Evolutionary conservation across 2,797 vertebrate genomes (phyloP), one percentile per base, ranked within the genome.

Genomic region (Tachyglossus aculeatus): DNA sequence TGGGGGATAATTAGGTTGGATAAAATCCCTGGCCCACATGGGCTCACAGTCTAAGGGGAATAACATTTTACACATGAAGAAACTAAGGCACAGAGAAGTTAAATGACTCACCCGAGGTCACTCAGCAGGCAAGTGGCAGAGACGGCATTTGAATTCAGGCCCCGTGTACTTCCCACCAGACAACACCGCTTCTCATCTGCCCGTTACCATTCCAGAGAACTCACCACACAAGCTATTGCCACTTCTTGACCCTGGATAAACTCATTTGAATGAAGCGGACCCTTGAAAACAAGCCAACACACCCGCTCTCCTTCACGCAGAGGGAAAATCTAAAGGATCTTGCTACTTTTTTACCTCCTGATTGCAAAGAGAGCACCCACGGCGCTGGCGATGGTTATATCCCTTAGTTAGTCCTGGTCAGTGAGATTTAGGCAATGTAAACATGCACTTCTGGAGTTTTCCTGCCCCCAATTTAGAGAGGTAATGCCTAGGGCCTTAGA

Each of bases 361-460:
- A 66, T 48, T 67, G 50, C 67, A 62, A 68, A 80, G 50, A 51
- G 19, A 40, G 38, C 66, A 24, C 34, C n/a, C 52, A 51, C 33
- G 39, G 73, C 29, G 47, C 52, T 80, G 74, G 69, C 72, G 68
- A 71, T 7, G 4, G 8, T 15, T 47, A 25, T 7, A 16, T 51
- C n/a, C n/a, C 68, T 65, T 66, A 32, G 50, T 82, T 82, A 80
- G 79, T 82, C 66, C 67, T 25, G 24, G 64, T 78, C 53, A 82
- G 59, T 78, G 41, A 71, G 27, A 69, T 74, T 82, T 77, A 80
- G 60, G 45, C 37, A 51, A 54, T 39, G 67, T 67, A 41, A 68
- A 19, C 71, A 86, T 80, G 66, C 60, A 57, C n/a, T n/a, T 69
- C 29, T 60, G 45, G 57, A 41, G 53, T 38, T 71, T 74, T 67